Evolutionary conservation across 2,113 vertebrate genomes (phyloP).

Genomic region (Phyllostomus hastatus): DNA sequence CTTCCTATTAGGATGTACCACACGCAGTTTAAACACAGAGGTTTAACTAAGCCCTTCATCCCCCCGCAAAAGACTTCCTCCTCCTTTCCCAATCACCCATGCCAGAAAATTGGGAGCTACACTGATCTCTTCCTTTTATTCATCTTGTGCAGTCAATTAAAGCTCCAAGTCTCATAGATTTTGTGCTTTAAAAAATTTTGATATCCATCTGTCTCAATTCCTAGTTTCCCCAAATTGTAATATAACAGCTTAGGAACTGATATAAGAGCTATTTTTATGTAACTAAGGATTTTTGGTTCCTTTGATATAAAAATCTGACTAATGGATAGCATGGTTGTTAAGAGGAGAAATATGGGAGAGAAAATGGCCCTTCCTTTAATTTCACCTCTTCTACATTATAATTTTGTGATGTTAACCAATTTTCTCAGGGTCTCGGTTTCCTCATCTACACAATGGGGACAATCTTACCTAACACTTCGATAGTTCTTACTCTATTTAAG

Average conservation of each 20-base stretch:
- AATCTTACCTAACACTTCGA: background rate
- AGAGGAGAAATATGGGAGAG: background rate
- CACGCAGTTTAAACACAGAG: background rate
- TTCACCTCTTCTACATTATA: background rate
- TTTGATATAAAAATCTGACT: background rate
- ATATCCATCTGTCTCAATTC: background rate
- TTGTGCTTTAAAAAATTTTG: background rate
- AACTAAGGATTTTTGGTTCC: background rate
- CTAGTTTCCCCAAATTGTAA: background rate
- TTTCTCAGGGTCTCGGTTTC: background rate
- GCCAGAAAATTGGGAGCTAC: background rate
- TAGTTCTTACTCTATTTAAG: background rate
- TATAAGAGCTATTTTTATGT: background rate
- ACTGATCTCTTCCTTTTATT: background rate
- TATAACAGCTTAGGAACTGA: background rate
- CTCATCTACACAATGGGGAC: background rate
- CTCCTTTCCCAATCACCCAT: background rate
- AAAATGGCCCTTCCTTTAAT: background rate
- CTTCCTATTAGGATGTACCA: background rate
- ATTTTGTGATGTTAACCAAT: background rate
- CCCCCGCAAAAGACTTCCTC: background rate
- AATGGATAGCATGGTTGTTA: background rate
- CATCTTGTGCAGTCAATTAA: background rate
- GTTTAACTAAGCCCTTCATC: background rate
- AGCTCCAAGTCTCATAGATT: background rate